Evolutionary conservation across 1,140 invertebrate species (phyloP).

Genomic region (Musca vetustissima): DNA sequence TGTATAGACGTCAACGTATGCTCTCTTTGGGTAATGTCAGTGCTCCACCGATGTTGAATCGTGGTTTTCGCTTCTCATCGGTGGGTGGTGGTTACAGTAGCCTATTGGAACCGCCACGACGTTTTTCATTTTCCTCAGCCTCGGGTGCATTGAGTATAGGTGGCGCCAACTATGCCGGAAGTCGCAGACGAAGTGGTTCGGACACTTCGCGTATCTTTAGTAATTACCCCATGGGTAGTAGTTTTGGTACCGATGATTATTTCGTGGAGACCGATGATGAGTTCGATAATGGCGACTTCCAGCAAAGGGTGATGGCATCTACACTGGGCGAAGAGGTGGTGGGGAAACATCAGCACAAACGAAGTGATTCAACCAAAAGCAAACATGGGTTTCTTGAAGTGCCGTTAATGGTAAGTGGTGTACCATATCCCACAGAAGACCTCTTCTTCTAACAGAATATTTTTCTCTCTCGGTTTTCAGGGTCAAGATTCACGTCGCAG

Average conservation of each 20-base stretch:
- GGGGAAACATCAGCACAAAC: conserved; percentile 35
- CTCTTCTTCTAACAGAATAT: neutral
- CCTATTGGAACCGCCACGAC: conserved; percentile 65
- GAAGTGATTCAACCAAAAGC: conserved; percentile 51
- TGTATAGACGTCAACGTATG: conserved; percentile 59
- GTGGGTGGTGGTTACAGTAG: conserved; percentile 71
- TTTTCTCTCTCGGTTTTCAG: neutral
- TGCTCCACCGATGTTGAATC: conserved; percentile 57
- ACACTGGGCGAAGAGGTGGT: conserved; percentile 24
- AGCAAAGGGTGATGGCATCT: conserved; percentile 33
- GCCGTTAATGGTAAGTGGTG: conserved; percentile 37
- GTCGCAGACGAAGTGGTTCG: conserved; percentile 52
- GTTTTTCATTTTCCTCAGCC: conserved; percentile 56
- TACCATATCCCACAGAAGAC: too few species aligned
- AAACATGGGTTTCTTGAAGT: conserved; percentile 57
- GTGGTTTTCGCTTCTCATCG: conserved; percentile 66
- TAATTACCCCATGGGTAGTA: conserved; percentile 61
- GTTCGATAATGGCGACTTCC: conserved; percentile 47
- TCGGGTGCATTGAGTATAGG: conserved; percentile 29
- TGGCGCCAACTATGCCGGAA: conserved; percentile 54
- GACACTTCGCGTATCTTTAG: conserved; percentile 54
- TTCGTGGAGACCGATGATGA: conserved; percentile 57
- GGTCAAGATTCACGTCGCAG: conserved; percentile 64
- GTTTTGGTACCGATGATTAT: conserved; percentile 57
- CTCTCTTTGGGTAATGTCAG: conserved; percentile 58